Percentiles rank a stretch among this genome's conserved stretches.
Conservation (phyloP, 1,140 invertebrate species). For the Drosophila saltans region DNA sequence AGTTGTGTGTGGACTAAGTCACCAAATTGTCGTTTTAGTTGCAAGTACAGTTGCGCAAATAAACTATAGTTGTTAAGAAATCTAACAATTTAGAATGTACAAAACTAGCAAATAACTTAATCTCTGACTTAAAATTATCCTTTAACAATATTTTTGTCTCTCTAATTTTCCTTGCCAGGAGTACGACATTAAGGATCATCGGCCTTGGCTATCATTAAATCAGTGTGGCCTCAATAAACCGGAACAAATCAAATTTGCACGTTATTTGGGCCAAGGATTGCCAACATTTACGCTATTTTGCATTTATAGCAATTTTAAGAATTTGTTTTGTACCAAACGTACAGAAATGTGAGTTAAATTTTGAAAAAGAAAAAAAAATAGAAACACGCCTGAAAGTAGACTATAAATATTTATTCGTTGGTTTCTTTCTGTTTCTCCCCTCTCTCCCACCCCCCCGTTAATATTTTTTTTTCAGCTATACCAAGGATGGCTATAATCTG, state of each 20-base stretch:
- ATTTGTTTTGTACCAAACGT: conserved; percentile 83
- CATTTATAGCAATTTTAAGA: conserved; percentile 83
- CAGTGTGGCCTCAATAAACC: conserved; percentile 81
- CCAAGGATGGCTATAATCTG: conserved; percentile 83
- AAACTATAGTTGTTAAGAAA: no score
- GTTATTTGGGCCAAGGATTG: conserved; percentile 80
- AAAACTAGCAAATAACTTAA: no score
- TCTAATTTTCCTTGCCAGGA: conserved; percentile 46
- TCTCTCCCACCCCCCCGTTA: not conserved
- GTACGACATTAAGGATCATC: conserved; percentile 82
- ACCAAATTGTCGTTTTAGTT: no score
- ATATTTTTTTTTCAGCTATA: conserved; percentile 56
- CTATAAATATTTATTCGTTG: conserved; percentile 27
- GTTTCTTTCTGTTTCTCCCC: not conserved
- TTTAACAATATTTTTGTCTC: no score
- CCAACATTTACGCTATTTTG: conserved; percentile 82
- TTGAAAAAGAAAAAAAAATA: not conserved
- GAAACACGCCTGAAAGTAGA: conserved; percentile 40
- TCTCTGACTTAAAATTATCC: no score
- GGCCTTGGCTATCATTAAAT: conserved; percentile 79
- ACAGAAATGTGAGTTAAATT: conserved; percentile 76
- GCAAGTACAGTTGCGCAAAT: not conserved
- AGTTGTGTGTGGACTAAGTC: not conserved
- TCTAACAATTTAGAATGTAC: no score
- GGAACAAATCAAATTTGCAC: conserved; percentile 82